Conservation (phyloP, 2,113 vertebrate genomes). For the Corythoichthys intestinalis region DNA sequence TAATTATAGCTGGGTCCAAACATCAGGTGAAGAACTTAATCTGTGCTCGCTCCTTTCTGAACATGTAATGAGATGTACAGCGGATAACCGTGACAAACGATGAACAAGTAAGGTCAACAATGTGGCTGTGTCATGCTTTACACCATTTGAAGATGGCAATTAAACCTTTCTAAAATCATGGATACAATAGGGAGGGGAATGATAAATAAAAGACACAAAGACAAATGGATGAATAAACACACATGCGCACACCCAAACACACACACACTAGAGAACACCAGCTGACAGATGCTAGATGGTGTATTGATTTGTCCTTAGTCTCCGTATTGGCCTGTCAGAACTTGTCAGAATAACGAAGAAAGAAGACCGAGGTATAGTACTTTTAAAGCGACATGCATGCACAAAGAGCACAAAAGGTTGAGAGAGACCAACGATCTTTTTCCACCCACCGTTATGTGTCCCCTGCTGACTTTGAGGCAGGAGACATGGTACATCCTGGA, state of each 20-base stretch:
- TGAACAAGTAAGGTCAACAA: slow-evolving; percentile 6
- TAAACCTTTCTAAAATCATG: background rate
- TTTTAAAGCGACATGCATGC: slow-evolving; percentile 16
- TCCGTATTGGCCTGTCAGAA: slow-evolving; percentile 47
- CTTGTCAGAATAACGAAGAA: slow-evolving; percentile 59
- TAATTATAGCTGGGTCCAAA: slow-evolving; percentile 31
- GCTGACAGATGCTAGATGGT: slow-evolving; percentile 62
- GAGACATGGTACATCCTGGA: background rate
- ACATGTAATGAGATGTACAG: background rate
- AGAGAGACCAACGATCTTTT: background rate
- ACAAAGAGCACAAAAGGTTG: background rate
- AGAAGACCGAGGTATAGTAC: slow-evolving; percentile 20
- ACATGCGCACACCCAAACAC: slow-evolving; percentile 3
- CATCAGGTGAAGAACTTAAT: slow-evolving; percentile 5
- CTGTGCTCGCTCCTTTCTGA: background rate
- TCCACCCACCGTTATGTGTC: background rate
- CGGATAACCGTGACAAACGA: background rate
- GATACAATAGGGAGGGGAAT: background rate
- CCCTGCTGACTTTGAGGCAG: background rate
- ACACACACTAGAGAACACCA: slow-evolving; percentile 30
- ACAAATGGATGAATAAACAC: slow-evolving; percentile 25
- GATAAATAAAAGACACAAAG: slow-evolving; percentile 8
- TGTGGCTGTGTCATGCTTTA: background rate
- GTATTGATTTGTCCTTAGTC: slow-evolving; percentile 60
- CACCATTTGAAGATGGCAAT: background rate